phyloP scores from a whole-genome alignment of 2,797 vertebrate genomes.

The Neoniphon sammara region DNA sequence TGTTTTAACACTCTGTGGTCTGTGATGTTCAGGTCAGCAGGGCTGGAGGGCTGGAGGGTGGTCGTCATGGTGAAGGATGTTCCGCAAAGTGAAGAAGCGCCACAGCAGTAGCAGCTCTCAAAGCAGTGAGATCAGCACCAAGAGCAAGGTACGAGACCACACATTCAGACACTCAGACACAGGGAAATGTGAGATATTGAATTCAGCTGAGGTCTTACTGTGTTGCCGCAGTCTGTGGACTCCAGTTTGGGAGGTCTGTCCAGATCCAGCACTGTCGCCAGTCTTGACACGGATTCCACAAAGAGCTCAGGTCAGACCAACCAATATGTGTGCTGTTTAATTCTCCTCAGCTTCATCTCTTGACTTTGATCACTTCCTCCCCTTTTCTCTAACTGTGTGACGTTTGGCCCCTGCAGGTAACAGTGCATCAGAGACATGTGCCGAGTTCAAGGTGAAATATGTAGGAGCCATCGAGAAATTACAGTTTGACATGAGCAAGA shows the following conservation, averaged over 20 bases:
- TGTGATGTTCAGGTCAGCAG: conserved; percentile 33
- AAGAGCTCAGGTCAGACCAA: conserved; percentile 91
- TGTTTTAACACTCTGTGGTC: neutral
- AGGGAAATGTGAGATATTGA: neutral
- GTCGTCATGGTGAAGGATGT: conserved; percentile 91
- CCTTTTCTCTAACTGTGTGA: neutral
- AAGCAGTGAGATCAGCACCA: conserved; percentile 98
- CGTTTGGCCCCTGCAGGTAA: conserved; percentile 80
- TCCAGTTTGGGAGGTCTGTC: conserved; percentile 97
- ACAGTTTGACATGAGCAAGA: conserved; percentile 88
- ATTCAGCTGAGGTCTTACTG: neutral
- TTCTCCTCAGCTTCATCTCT: neutral
- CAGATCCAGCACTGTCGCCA: conserved; percentile 97
- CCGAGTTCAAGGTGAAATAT: conserved; percentile 95
- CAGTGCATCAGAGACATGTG: conserved; percentile 88
- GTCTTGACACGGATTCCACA: conserved; percentile 96
- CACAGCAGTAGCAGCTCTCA: conserved; percentile 99
- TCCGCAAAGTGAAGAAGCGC: conserved; percentile 97
- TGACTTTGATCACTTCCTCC: neutral
- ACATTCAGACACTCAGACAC: neutral
- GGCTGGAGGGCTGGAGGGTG: conserved; percentile 61
- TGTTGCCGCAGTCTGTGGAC: conserved; percentile 90
- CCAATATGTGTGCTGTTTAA: too few relatives aligned
- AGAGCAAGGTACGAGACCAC: conserved; percentile 92
- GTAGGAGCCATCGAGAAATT: conserved; percentile 94